Evolutionary conservation across 2,888 invertebrate genomes (phyloP).

Genomic region (Hydraecia micacea): DNA sequence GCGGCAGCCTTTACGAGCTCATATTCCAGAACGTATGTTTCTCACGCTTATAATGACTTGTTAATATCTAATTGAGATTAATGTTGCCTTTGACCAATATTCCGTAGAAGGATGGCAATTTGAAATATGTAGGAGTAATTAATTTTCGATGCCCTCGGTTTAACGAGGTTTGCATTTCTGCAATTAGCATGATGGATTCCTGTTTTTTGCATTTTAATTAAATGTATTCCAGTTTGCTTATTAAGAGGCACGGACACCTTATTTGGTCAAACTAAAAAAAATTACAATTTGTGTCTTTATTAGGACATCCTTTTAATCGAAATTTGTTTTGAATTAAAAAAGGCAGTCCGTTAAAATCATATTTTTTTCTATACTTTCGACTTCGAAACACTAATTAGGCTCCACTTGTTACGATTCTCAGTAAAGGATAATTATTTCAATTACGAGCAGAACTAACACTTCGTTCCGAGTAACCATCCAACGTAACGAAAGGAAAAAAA

Average conservation of each 20-base stretch:
- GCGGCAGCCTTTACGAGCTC: conserved; percentile 1
- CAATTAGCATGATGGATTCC: conserved; percentile 6
- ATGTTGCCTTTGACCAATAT: conserved; percentile 56
- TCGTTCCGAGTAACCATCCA: conserved; percentile 34
- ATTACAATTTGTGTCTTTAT: neutral
- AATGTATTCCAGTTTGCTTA: neutral
- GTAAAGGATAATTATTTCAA: conserved; percentile 45
- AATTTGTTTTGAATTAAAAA: neutral
- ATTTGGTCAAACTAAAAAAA: neutral
- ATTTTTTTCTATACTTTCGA: conserved; percentile 7
- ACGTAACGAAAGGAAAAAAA: conserved; percentile 63
- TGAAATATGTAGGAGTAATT: conserved; percentile 38
- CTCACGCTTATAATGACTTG: conserved; percentile 55
- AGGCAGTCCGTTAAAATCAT: neutral
- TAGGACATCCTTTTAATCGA: neutral
- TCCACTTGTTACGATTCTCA: conserved; percentile 29
- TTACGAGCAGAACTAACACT: conserved; percentile 20
- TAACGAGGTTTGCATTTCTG: conserved; percentile 23
- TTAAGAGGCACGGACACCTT: neutral
- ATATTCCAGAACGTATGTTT: conserved; percentile 47
- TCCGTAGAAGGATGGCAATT: conserved; percentile 46
- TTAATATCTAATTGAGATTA: conserved; percentile 50
- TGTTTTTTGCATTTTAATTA: conserved; percentile 13
- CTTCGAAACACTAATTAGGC: conserved; percentile 22
- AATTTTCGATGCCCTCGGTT: conserved; percentile 28